These are phyloP conservation scores for Piaya cayana DNA, from an alignment of 2,113 vertebrate species.

Conservation along the genomic window DNA sequence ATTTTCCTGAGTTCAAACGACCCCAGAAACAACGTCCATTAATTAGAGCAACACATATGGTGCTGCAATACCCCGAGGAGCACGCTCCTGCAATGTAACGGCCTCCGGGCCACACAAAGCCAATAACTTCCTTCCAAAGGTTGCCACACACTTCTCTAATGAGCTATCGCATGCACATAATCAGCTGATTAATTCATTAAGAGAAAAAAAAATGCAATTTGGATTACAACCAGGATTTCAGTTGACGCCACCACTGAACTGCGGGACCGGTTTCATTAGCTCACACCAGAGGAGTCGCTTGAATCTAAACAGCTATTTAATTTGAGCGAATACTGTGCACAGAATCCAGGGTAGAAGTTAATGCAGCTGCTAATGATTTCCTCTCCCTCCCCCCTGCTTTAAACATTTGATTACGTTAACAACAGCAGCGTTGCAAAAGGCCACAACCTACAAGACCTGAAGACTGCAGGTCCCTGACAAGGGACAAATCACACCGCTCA, in stretches of 20 bases:
- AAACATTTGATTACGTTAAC: neutral
- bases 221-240: neutral
- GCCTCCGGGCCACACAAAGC: neutral
- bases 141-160: neutral
- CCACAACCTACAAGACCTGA: neutral
- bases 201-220: neutral
- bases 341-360: neutral
- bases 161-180: neutral
- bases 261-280: neutral
- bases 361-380: neutral
- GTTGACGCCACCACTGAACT: neutral
- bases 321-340: neutral
- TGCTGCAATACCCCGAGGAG: neutral
- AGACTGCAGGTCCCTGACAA: neutral
- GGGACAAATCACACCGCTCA: neutral
- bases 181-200: conserved; percentile 48
- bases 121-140: neutral
- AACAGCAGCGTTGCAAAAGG: neutral
- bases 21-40: neutral
- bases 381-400: neutral
- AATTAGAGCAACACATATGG: conserved; percentile 52
- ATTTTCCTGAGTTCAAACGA: conserved; percentile 40
- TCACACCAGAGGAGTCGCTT: neutral
- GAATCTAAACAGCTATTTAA: conserved; percentile 20
- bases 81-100: rapidly evolving